Percentiles rank a stretch among this genome's conserved stretches.
phyloP scores from a whole-genome alignment of 2,888 invertebrate genomes.

The Diarsia dahlii region DNA sequence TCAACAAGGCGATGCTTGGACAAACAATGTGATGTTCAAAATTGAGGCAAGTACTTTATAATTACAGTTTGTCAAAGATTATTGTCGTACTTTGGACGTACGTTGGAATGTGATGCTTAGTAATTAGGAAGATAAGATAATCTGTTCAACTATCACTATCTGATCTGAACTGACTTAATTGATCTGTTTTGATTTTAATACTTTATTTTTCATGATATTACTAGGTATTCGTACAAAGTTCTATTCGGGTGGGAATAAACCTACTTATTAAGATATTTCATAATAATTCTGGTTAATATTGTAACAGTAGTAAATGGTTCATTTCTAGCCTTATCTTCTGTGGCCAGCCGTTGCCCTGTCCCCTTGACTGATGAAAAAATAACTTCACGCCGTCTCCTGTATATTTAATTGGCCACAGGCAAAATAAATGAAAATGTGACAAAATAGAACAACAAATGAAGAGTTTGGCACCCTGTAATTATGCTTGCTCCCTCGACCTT shows the following conservation, averaged over 20 bases:
- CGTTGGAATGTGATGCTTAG: not conserved
- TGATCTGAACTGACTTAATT: not conserved
- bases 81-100: not conserved
- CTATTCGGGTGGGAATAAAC: too few species aligned
- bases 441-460: constrained; percentile 63
- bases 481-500: not conserved
- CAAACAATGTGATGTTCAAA: constrained; percentile 76
- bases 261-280: constrained; percentile 54
- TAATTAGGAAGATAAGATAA: constrained; percentile 3
- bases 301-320: constrained; percentile 50
- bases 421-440: constrained; percentile 59
- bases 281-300: constrained; percentile 58
- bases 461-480: constrained; percentile 65
- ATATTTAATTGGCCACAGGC: constrained; percentile 62
- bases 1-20: constrained; percentile 78
- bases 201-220: not conserved
- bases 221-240: too few species aligned
- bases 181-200: not conserved
- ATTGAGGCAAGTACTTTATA: constrained; percentile 64
- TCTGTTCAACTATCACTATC: not conserved
- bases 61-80: not conserved
- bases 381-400: constrained; percentile 52
- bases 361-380: constrained; percentile 65
- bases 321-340: constrained; percentile 50
- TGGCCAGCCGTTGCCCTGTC: constrained; percentile 40